Evolutionary conservation across 1,140 invertebrate genomes (phyloP), one percentile per base, ranked within the genome.

Genomic region (Pseudomyrmex flavicornis): DNA sequence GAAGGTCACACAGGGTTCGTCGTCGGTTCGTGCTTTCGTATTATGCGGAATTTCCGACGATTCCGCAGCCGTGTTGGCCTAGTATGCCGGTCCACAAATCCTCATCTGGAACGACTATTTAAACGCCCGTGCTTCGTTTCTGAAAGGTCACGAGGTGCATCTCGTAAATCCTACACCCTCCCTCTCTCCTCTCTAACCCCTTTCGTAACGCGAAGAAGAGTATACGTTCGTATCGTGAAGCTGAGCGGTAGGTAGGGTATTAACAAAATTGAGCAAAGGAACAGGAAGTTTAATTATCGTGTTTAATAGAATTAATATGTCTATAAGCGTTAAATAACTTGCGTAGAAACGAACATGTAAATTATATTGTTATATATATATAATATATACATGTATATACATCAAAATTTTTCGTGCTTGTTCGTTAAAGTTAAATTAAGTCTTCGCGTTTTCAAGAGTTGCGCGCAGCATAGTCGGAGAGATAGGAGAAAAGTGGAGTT

Each of bases 61-160:
- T 82, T 54, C 59, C 35, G 35, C 35, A 35, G 26, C 63, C 65
- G 26, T 5, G 15, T 13, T 65, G 70, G 59, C 72, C 84, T 83
- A 83, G 76, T 86, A 86, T 86, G 84, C 72, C 59, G 70, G 50
- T 63, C 17, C 84, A 87, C 77, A 87, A 87, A 87, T 87, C 84
- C 73, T 87, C 70, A 44, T 46, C 48, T 4, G 77, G 5, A 76
- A 20, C 85, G 61, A 87, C 70, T 86, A 86, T 85, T 87, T 87
- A 86, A 87, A 82, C 84, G 75, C 46, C 56, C 35, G 35, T 20
- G 76, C 61, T 82, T 70, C 70, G 76, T 85, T 85, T 63, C 65
- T 54, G 58, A 68, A 76, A 73, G 85, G 62, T 87, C 84, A 87
- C 15, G 22, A 58, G 63, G 69, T 65, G 58, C 26, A 22, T 20